Conservation (phyloP, 2,797 vertebrate species). For the Choloepus didactylus region DNA sequence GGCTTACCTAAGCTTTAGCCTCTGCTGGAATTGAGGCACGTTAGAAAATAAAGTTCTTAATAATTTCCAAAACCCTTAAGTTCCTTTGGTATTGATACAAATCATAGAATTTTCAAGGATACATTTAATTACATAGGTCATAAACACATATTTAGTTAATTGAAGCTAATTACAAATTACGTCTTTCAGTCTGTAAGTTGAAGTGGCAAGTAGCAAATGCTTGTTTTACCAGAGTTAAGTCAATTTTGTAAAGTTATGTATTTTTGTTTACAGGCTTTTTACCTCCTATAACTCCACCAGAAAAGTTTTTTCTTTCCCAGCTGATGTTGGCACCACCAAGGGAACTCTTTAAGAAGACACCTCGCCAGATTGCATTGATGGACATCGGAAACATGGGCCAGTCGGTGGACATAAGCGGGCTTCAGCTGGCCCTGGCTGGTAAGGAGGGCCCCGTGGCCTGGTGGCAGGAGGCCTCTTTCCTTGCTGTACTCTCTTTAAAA, state of each 20-base stretch:
- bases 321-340: conserved; percentile 98
- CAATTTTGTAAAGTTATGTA: conserved; percentile 10
- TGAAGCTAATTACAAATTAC: conserved; percentile 38
- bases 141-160: conserved; percentile 3
- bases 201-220: conserved; percentile 13
- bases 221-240: conserved; percentile 29
- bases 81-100: conserved; percentile 2
- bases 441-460: neutral
- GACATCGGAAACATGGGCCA: conserved; percentile 95
- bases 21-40: neutral
- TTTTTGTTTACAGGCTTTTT: conserved; percentile 93
- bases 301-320: conserved; percentile 99
- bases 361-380: conserved; percentile 97
- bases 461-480: neutral
- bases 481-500: neutral
- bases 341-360: conserved; percentile 99
- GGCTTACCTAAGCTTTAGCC: neutral
- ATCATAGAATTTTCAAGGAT: neutral
- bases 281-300: conserved; percentile 97
- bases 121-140: conserved; percentile 9
- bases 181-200: neutral
- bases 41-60: conserved; percentile 47
- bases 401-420: conserved; percentile 97
- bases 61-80: neutral
- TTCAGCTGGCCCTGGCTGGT: conserved; percentile 97